These are phyloP conservation scores for Hymenopus coronatus DNA, from an alignment of 2,888 invertebrate species.

Conservation along the genomic window DNA sequence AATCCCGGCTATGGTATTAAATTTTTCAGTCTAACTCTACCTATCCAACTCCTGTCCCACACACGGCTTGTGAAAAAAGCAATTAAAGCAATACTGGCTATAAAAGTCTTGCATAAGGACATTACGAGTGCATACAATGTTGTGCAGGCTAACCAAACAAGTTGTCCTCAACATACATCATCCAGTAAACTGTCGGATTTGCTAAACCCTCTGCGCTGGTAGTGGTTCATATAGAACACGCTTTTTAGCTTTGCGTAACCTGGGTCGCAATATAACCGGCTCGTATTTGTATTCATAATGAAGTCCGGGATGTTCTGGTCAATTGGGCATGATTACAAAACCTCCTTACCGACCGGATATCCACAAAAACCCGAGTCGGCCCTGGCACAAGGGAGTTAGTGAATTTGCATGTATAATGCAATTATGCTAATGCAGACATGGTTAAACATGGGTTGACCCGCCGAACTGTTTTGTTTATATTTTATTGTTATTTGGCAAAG, in stretches of 20 bases:
- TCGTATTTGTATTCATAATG: not conserved
- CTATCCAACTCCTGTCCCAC: too few relatives aligned
- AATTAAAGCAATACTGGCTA: too few relatives aligned
- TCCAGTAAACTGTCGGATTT: not conserved
- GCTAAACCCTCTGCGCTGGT: not conserved
- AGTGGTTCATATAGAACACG: not conserved
- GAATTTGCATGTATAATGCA: not conserved
- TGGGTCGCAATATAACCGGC: not conserved
- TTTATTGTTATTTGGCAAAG: not conserved
- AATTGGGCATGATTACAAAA: not conserved
- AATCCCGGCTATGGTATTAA: too few relatives aligned
- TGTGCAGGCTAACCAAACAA: not conserved
- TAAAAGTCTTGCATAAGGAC: not conserved
- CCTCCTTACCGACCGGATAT: not conserved
- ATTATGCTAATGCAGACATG: slow-evolving; percentile 1
- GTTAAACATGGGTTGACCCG: not conserved
- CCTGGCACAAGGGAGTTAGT: not conserved
- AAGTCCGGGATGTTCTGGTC: not conserved
- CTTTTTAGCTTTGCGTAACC: not conserved
- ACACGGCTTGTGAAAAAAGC: too few relatives aligned
- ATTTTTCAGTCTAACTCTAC: too few relatives aligned
- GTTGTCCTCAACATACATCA: not conserved
- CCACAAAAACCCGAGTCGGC: not conserved
- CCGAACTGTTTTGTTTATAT: not conserved
- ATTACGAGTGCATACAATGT: not conserved